A percentile compares a stretch with the other conserved stretches of the same genome.
phyloP scores from a whole-genome alignment of 2,888 invertebrate species.

The Drosophila leonis region DNA sequence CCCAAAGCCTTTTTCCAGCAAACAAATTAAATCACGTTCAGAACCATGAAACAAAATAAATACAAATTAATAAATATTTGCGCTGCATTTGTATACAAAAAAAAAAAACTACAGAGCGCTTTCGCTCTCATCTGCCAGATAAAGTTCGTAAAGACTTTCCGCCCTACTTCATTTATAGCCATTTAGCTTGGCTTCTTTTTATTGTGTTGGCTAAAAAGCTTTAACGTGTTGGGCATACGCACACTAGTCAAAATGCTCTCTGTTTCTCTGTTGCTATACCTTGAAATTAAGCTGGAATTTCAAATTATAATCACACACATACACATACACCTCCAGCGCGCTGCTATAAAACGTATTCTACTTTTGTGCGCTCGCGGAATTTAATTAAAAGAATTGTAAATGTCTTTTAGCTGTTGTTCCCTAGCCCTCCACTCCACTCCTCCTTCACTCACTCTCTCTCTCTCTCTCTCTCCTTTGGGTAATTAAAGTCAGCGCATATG shows the following conservation, averaged over 20 bases:
- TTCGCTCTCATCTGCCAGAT: slow-evolving; percentile 44
- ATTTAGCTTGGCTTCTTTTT: slow-evolving; percentile 64
- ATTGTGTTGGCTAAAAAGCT: slow-evolving; percentile 73
- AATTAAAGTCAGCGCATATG: slow-evolving; percentile 63
- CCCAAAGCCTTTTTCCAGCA: not conserved
- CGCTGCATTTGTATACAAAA: slow-evolving; percentile 17
- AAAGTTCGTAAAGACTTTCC: slow-evolving; percentile 20
- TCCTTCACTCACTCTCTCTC: not conserved
- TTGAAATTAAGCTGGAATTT: slow-evolving; percentile 76
- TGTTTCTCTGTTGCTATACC: slow-evolving; percentile 21
- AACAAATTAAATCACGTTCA: not conserved
- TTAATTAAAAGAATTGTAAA: slow-evolving; percentile 80
- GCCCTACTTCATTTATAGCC: slow-evolving; percentile 14
- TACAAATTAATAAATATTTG: slow-evolving; percentile 67
- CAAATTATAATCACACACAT: slow-evolving; percentile 58
- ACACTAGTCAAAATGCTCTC: slow-evolving; percentile 16
- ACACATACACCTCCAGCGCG: slow-evolving; percentile 9
- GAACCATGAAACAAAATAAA: slow-evolving; percentile 47
- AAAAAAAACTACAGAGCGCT: slow-evolving; percentile 25
- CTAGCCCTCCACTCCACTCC: not conserved
- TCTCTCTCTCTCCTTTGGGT: slow-evolving; percentile 16
- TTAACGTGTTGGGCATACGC: slow-evolving; percentile 70
- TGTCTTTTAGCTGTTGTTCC: slow-evolving; percentile 45
- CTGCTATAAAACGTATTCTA: slow-evolving; percentile 52
- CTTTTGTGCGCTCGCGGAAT: slow-evolving; percentile 67